Percentiles rank a stretch among this genome's conserved stretches.
phyloP scores from a whole-genome alignment of 2,888 invertebrate species.

The Timema podura region DNA sequence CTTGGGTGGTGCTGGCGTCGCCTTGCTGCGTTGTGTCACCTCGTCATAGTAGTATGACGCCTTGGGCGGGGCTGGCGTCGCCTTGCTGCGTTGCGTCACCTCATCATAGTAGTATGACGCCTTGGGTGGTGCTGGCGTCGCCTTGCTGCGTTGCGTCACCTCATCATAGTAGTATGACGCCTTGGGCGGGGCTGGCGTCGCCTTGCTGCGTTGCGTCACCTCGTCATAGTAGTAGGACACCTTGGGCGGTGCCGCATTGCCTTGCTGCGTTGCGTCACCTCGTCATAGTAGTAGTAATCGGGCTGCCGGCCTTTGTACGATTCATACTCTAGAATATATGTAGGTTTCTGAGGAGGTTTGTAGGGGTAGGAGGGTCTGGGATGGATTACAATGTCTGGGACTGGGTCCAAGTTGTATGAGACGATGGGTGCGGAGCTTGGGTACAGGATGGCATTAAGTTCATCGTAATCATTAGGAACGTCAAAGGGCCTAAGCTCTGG shows the following conservation, averaged over 20 bases:
- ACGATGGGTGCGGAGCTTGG: background rate
- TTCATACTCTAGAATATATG: slow-evolving; percentile 9
- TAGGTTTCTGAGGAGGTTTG: slow-evolving; percentile 15
- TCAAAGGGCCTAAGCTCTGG: no score
- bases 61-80: no score
- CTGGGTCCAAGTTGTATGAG: slow-evolving; percentile 18
- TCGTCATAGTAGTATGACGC: slow-evolving; percentile 67
- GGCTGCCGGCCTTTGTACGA: background rate
- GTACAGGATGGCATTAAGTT: no score
- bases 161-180: slow-evolving; percentile 67
- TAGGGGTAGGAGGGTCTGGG: slow-evolving; percentile 37
- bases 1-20: no score
- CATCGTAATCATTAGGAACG: no score
- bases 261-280: no score
- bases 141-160: slow-evolving; percentile 42
- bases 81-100: slow-evolving; percentile 42
- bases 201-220: no score
- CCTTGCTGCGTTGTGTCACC: slow-evolving; percentile 42
- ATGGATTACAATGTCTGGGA: slow-evolving; percentile 20
- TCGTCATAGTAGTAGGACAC: no score
- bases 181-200: no score
- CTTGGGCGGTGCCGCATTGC: background rate
- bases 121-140: no score
- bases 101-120: slow-evolving; percentile 67
- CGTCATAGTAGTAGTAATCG: background rate